Base-by-base conservation (phyloP, 2,888 invertebrate species). In the Hirtodrosophila duncani region DNA sequence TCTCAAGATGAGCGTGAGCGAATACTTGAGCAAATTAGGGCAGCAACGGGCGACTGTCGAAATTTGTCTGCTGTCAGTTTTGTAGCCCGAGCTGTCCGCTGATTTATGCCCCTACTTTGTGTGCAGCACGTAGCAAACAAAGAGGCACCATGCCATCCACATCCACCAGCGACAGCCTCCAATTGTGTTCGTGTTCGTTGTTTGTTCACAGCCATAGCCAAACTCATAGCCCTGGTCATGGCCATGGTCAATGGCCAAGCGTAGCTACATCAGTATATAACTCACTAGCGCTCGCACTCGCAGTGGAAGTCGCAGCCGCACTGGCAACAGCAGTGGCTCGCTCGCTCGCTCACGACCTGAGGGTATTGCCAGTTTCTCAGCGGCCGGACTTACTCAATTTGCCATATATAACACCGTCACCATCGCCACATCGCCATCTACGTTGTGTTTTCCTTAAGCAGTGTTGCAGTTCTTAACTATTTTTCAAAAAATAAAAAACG, bases 21-120 rank as follows among this genome's bases (percentile, higher is more conserved):
- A 72, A 81, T 70, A 77, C 77, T 82, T 70, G 67, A 79, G 80
- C 82, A 74, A 74, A 74, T 74, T 74, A 74, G 82, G 79, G 82
- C 72, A 74, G 64, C 82, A 72, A 59, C 78, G 68, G 72, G 74
- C 74, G 74, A 74, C 69, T 56, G 48, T 50, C 57, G 46, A 80
- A 74, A 74, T 74, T 74, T 74, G 72, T 74, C 82, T 80, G 72
- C 82, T 74, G 72, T 74, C 72, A 74, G 72, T 63, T 72, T 60
- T 81, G 77, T 67, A 53, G 77, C 60, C 77, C 29, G 71, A 58
- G 72, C 77, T 65, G 58, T 29, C 52, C 67, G 44, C 71, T 74
- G 72, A 74, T 74, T 74, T 74, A 74, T 74, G 82, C 67, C 36
- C 57, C 63, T n/a, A 59, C 63, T 59, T 63, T 56, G 55, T 59